Evolutionary conservation across 2,888 invertebrate species (phyloP).

Genomic region (Agonopterix subpropinquella): DNA sequence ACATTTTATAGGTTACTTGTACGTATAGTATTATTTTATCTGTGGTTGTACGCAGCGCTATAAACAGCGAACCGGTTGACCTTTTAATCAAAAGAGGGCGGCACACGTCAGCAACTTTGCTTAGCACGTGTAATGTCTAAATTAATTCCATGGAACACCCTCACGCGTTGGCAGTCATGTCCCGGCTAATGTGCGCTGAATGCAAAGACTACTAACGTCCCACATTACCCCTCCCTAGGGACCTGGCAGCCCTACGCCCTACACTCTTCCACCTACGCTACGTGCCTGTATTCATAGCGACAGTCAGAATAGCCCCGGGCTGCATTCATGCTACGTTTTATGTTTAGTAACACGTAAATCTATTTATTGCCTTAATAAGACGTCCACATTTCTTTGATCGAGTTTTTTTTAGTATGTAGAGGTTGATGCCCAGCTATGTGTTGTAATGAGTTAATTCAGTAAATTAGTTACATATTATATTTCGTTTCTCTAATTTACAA

Average conservation of each 20-base stretch:
- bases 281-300: slow-evolving; percentile 10
- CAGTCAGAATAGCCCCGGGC: slow-evolving; percentile 18
- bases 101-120: slow-evolving; percentile 14
- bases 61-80: slow-evolving; percentile 3
- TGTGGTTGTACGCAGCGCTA: too few relatives aligned
- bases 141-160: slow-evolving; percentile 29
- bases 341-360: slow-evolving; percentile 16
- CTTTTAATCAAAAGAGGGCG: slow-evolving; percentile 11
- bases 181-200: slow-evolving; percentile 55
- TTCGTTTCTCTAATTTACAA: neutral
- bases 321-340: slow-evolving; percentile 17
- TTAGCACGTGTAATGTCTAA: slow-evolving; percentile 23
- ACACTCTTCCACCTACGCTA: slow-evolving; percentile 14
- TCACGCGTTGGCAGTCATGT: slow-evolving; percentile 34
- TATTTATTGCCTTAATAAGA: neutral
- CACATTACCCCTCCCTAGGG: slow-evolving; percentile 48
- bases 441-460: too few relatives aligned
- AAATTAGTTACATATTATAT: too few relatives aligned
- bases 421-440: too few relatives aligned
- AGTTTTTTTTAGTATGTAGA: too few relatives aligned
- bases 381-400: too few relatives aligned
- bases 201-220: slow-evolving; percentile 51
- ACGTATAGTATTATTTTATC: too few relatives aligned
- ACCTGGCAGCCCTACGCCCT: slow-evolving; percentile 16
- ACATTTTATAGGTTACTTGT: too few relatives aligned